Evolutionary conservation across 2,888 invertebrate genomes (phyloP).

Genomic region (Lampropteryx suffumata): DNA sequence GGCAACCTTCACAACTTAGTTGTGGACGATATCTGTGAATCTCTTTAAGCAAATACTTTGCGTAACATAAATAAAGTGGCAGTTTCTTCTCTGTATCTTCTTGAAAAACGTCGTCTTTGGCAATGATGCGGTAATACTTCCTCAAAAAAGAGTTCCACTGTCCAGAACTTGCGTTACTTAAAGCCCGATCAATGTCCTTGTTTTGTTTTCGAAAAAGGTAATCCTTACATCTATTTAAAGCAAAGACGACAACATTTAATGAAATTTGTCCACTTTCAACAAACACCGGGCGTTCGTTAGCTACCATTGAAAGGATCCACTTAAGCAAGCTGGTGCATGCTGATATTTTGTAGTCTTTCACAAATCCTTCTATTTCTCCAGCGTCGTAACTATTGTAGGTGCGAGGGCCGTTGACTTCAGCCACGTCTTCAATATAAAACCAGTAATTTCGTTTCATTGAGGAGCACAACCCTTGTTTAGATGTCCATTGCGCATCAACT

Average conservation of each 20-base stretch:
- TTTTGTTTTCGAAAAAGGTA: constrained; percentile 83
- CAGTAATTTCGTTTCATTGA: constrained; percentile 85
- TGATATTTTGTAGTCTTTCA: constrained; percentile 89
- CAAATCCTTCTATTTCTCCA: constrained; percentile 83
- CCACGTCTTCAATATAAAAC: constrained; percentile 83
- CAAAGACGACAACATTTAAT: constrained; percentile 85
- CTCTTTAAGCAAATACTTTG: constrained; percentile 83
- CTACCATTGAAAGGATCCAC: constrained; percentile 72
- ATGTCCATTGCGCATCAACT: constrained; percentile 65
- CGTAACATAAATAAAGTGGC: constrained; percentile 62
- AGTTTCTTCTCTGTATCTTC: constrained; percentile 58
- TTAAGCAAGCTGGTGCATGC: constrained; percentile 90
- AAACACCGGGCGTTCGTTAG: constrained; percentile 69
- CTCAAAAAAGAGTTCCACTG: constrained; percentile 88
- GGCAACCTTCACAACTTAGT: constrained; percentile 88
- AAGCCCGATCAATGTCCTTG: constrained; percentile 84
- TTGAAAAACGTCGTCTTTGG: constrained; percentile 80
- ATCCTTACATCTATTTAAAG: constrained; percentile 87
- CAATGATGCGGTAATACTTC: constrained; percentile 85
- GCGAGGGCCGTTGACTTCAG: constrained; percentile 87
- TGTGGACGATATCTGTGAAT: constrained; percentile 84
- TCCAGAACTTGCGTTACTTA: constrained; percentile 62
- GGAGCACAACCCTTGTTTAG: constrained; percentile 77
- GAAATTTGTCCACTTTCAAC: constrained; percentile 79
- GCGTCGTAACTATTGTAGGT: constrained; percentile 85